Base-by-base conservation (phyloP, 1,140 invertebrate genomes). In the Diachasma alloeum region DNA sequence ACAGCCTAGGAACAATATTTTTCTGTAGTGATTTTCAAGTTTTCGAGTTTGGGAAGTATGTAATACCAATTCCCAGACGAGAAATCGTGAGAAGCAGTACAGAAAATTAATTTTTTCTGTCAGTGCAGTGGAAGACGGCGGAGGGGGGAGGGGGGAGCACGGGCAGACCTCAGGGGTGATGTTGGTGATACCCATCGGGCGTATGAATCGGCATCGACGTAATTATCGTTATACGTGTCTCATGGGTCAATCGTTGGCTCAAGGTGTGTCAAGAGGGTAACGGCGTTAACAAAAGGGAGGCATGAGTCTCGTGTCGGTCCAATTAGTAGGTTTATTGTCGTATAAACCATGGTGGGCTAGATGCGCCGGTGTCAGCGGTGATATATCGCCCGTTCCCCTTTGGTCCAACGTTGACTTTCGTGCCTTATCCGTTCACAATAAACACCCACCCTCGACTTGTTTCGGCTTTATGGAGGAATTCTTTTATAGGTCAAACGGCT, bases 151-250 rank as follows among this genome's bases (percentile, higher is more conserved):
- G n/a, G 48, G 48, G 6, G 1, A 13, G 46, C 15, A 17, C 3
- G 46, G 17, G 17, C 15, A n/a, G 46, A 15, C 4, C 11, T 56
- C n/a, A 22, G 8, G 48, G n/a, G 48, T 17, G 48, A 11, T 63
- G 5, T 63, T 63, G 13, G 22, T 9, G 59, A 63, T 63, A 31
- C 0, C 9, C 15, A 56, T 56, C 48, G 19, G 48, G 17, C 48
- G 19, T 63, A 31, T 26, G 24, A 63, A 63, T 63, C 19, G 53
- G 59, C 19, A 63, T 63, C 24, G 59, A 26, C 59, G 59, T 26
- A 63, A 63, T 80, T 66, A 76, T 76, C 63, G 19, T 36, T 42
- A 67, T 77, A 74, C 75, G 37, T n/a, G 53, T 31, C 59, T 63
- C 59, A 26, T 63, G 24, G 59, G 59, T 63, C 59, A 63, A 63